Base-by-base conservation (phyloP, 1,140 invertebrate species). In the Penaeus vannamei region DNA sequence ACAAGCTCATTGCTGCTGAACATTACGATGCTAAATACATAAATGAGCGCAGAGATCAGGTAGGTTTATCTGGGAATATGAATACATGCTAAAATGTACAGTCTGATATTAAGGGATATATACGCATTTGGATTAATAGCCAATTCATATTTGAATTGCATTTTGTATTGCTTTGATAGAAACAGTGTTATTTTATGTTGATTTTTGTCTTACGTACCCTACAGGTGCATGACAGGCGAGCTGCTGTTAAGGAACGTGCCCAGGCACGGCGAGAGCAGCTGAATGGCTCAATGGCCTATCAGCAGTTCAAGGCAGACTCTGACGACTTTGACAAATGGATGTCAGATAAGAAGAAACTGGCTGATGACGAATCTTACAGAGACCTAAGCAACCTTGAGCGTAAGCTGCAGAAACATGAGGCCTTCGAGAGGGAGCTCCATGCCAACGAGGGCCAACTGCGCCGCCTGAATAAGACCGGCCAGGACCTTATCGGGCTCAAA, bases 321-420 rank as follows among this genome's bases (percentile, higher is more conserved):
- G 96, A 98, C 90, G 98, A 99, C 92, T 93, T 98, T 4, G 94
- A 95, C 69, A 95, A 95, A 23, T 99, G 98, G 98, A 96, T 99
- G 86, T 94, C 95, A 60, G 98, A 99, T 92, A 99, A 99, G 94
- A 95, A 96, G 90, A 96, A 96, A 93, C 96, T 96, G 7, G 97
- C 98, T 0, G 96, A 96, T 10, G 98, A 99, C 92, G 97, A 99
- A 92, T 98, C 96, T 84, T 99, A 98, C 92, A 95, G 97, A 46
- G 98, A 99, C 92, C 93, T 99, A 26, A 96, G 95, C 64, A 99
- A 99, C 92, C 93, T 99, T 64, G 97, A 98, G 89, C 94, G 97
- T 4, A 99, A 99, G 93, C 93, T 99, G 4, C 97, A 99, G 93
- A 99, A 99, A 92, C 98, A 99, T 92, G 98, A 99, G 93, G 98